Percentiles rank a stretch among this genome's conserved stretches.
Evolutionary conservation across 2,113 vertebrate genomes (phyloP).

Genomic region (Microcebus murinus): DNA sequence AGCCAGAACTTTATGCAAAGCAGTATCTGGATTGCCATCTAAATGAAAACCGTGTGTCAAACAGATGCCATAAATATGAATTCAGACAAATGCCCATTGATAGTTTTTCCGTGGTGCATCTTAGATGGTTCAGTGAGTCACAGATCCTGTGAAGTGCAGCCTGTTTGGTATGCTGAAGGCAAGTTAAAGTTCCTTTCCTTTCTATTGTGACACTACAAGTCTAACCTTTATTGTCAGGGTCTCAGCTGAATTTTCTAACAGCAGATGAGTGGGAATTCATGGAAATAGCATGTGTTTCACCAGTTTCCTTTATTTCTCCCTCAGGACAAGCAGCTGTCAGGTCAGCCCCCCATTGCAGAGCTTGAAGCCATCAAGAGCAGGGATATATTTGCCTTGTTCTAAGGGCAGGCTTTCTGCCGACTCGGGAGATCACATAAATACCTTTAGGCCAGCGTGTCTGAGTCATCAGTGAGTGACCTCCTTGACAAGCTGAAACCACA

Average conservation of each 20-base stretch:
- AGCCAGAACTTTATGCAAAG: conserved; percentile 68
- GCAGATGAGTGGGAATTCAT: conserved; percentile 82
- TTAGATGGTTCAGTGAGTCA: background rate
- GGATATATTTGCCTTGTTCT: conserved; percentile 77
- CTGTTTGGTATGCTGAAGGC: conserved; percentile 73
- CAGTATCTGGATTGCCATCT: conserved; percentile 72
- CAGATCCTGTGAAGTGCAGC: conserved; percentile 60
- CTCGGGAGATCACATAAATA: conserved; percentile 84
- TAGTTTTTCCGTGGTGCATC: conserved; percentile 55
- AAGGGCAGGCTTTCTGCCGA: conserved; percentile 80
- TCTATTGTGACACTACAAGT: conserved; percentile 74
- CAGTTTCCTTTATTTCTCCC: conserved; percentile 84
- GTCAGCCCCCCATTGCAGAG: conserved; percentile 75
- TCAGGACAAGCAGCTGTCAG: conserved; percentile 83
- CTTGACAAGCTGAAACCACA: conserved; percentile 81
- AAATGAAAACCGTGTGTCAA: conserved; percentile 82
- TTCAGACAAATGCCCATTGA: conserved; percentile 80
- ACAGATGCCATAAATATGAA: conserved; percentile 81
- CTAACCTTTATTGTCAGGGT: conserved; percentile 82
- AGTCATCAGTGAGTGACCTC: conserved; percentile 84
- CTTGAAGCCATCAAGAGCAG: conserved; percentile 80
- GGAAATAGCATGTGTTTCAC: conserved; percentile 80
- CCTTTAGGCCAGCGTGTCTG: conserved; percentile 81
- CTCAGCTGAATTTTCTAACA: conserved; percentile 82
- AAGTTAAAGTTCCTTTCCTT: conserved; percentile 75